These are phyloP conservation scores for Hozukius guyotensis DNA, from an alignment of 2,797 vertebrate species.

Conservation along the genomic window DNA sequence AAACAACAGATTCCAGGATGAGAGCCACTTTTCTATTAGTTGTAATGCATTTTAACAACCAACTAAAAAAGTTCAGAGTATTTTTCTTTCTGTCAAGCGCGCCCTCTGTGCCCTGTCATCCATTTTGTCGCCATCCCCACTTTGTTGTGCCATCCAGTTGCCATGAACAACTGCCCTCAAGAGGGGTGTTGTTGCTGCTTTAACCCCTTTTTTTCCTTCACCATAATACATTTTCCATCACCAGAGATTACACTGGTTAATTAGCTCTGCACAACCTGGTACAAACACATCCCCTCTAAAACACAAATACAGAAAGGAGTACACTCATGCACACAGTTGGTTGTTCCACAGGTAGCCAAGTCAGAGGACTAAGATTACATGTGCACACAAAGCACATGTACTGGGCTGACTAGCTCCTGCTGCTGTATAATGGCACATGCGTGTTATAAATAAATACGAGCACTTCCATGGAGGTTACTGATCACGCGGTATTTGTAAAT, in stretches of 20 bases:
- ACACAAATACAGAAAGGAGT: slow-evolving; percentile 26
- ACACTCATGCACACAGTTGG: slow-evolving; percentile 1
- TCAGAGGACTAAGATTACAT: neutral
- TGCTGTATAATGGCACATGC: neutral
- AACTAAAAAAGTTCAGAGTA: neutral
- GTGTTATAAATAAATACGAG: neutral
- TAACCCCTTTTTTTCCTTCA: slow-evolving; percentile 45
- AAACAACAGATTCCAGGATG: neutral
- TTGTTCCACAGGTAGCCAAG: slow-evolving; percentile 18
- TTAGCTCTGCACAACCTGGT: slow-evolving; percentile 55
- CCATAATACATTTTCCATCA: slow-evolving; percentile 75
- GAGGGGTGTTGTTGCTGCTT: slow-evolving; percentile 62
- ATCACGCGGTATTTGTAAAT: neutral
- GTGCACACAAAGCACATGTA: slow-evolving; percentile 2
- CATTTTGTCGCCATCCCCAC: slow-evolving; percentile 18
- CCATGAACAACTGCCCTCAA: slow-evolving; percentile 64
- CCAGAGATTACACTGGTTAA: slow-evolving; percentile 68
- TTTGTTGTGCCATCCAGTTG: slow-evolving; percentile 58
- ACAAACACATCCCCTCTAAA: slow-evolving; percentile 27
- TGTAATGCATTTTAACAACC: neutral
- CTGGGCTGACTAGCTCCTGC: neutral
- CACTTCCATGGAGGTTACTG: neutral
- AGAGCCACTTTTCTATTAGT: neutral
- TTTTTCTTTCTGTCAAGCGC: neutral
- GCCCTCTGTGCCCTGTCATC: slow-evolving; percentile 10